A percentile compares a stretch with the other conserved stretches of the same genome.
phyloP scores from a whole-genome alignment of 2,888 invertebrate species.

The Apodemia mormo region DNA sequence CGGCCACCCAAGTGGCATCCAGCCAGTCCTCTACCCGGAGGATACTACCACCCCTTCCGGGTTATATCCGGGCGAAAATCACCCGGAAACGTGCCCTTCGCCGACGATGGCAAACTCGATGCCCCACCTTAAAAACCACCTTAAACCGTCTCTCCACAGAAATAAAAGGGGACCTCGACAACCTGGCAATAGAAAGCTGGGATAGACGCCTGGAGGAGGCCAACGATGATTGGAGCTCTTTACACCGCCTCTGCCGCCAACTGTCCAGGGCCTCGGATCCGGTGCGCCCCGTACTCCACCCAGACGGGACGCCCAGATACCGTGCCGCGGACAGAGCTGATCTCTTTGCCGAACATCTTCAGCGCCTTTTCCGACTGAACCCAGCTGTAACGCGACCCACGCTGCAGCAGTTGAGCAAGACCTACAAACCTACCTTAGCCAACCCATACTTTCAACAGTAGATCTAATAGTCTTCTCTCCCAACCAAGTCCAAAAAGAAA shows the following conservation, averaged over 20 bases:
- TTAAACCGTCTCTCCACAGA: background rate
- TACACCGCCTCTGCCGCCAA: background rate
- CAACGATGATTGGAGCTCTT: background rate
- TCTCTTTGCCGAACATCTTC: slow-evolving; percentile 5
- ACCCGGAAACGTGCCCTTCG: no score
- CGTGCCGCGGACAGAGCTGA: slow-evolving; percentile 23
- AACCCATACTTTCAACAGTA: background rate
- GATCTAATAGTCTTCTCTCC: slow-evolving; percentile 28
- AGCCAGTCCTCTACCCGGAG: no score
- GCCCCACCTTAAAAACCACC: no score
- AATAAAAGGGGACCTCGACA: background rate
- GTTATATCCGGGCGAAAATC: no score
- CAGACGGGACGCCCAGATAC: slow-evolving; percentile 25
- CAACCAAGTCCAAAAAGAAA: slow-evolving; percentile 1
- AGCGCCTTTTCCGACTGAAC: slow-evolving; percentile 21
- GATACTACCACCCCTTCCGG: no score
- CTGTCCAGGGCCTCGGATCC: background rate
- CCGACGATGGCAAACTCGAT: background rate
- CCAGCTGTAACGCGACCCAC: background rate
- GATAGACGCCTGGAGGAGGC: background rate
- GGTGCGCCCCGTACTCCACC: slow-evolving; percentile 15
- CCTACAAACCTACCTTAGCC: background rate
- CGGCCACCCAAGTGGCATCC: no score
- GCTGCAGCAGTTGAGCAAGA: background rate
- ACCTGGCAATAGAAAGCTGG: background rate